Evolutionary conservation across 1,140 invertebrate genomes (phyloP), one percentile per base, ranked within the genome.

Genomic region (Vollenhovia emeryi): DNA sequence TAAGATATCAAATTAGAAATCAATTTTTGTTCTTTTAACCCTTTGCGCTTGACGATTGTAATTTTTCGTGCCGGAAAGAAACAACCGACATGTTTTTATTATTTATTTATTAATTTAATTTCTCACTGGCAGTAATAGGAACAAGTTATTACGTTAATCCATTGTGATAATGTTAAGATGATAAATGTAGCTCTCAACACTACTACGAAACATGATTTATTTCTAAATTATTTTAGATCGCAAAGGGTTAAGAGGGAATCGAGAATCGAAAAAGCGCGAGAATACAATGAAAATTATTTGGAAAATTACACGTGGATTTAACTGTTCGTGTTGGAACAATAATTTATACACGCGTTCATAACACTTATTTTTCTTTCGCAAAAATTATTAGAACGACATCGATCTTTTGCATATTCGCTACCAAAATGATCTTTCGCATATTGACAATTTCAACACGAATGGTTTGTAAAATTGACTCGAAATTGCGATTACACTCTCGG

Each of bases 241-340:
- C 62, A 21, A 69, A 52, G 13, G 57, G 36, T 57, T 57, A 24
- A 15, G 18, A 24, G 45, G 0, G 27, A 11, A 36, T 40, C 13
- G 13, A 52, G 52, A 69, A 21, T 50, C 48, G n/a, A 59, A 84
- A 71, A 33, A 55, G 9, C 30, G 15, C 11, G 5, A 85, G 21
- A 5, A n/a, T 33, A n/a, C 7, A 18, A 21, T 24, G 21, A 68
- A 6, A 40, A 11, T 30, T 15, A 45, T 62, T 33, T 36, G 24
- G 43, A 55, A 43, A 33, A 57, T 50, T 52, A 55, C 33, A 9
- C 24, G 36, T 21, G 21, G 30, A 80, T 43, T 45, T 68, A 55
- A 69, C 36, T 18, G 18, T 24, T 80, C 36, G 24, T 57, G 62
- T 80, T 80, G 64, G 62, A 55, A 76, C 13, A 75, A 78, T 78